These are phyloP conservation scores for Sipunculus nudus DNA, from an alignment of 2,888 invertebrate species.

Conservation along the genomic window DNA sequence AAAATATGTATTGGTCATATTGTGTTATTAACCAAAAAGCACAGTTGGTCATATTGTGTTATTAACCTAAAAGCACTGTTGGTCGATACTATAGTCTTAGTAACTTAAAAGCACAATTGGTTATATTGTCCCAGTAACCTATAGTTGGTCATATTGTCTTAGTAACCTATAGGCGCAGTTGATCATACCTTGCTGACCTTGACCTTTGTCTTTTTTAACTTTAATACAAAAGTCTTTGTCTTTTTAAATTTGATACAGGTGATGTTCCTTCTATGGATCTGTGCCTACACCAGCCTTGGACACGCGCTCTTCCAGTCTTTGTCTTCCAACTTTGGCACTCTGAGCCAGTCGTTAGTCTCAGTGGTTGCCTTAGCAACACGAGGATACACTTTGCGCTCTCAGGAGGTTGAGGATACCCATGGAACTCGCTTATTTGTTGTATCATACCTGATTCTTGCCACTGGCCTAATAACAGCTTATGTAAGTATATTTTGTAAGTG, in stretches of 20 bases:
- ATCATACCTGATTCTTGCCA: slow-evolving; percentile 48
- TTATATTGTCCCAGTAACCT: too few relatives aligned
- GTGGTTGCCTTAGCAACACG: slow-evolving; percentile 50
- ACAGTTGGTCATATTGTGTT: background rate
- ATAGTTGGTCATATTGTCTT: too few relatives aligned
- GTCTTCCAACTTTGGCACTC: slow-evolving; percentile 44
- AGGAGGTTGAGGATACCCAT: slow-evolving; percentile 28
- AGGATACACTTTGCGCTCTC: slow-evolving; percentile 32
- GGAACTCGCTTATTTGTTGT: slow-evolving; percentile 48
- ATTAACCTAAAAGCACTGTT: background rate
- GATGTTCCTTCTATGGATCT: slow-evolving; percentile 48
- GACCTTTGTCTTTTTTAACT: too few relatives aligned
- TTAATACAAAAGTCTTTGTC: background rate
- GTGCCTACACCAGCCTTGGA: slow-evolving; percentile 56
- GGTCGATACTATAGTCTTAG: background rate
- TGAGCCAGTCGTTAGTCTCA: slow-evolving; percentile 49
- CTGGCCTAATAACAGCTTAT: slow-evolving; percentile 56
- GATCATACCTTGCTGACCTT: too few relatives aligned
- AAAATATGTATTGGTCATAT: background rate
- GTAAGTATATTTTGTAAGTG: slow-evolving; percentile 52
- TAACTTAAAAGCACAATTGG: too few relatives aligned
- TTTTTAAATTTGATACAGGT: slow-evolving; percentile 41
- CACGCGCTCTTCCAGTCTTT: slow-evolving; percentile 52
- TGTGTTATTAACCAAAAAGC: background rate
- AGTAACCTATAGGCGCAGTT: too few relatives aligned